phyloP scores from a whole-genome alignment of 2,797 vertebrate genomes.

The Xenops minutus region DNA sequence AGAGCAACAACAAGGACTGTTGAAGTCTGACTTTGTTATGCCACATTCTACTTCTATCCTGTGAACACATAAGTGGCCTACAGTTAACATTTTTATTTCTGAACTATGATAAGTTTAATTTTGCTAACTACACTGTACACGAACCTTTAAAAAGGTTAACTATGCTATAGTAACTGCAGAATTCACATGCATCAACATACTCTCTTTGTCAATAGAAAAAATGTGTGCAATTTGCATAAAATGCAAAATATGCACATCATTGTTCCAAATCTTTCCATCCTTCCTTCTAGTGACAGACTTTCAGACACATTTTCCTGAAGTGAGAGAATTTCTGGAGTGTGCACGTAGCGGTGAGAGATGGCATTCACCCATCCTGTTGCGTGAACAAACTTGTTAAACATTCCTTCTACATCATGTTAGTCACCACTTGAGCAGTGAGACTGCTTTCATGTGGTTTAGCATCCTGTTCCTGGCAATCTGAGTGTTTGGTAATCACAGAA shows the following conservation, averaged over 20 bases:
- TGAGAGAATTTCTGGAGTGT: conserved; percentile 5
- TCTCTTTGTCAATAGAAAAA: background rate
- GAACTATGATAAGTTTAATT: background rate
- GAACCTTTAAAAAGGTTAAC: background rate
- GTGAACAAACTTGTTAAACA: conserved; percentile 8
- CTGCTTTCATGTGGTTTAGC: conserved; percentile 40
- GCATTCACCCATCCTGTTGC: conserved; percentile 28
- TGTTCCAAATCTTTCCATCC: background rate
- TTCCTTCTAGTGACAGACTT: conserved; percentile 12
- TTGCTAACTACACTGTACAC: background rate
- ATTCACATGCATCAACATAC: background rate
- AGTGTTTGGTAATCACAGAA: background rate
- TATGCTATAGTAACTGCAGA: background rate
- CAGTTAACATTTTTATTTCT: background rate
- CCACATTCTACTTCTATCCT: background rate
- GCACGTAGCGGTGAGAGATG: background rate
- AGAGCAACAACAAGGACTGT: background rate
- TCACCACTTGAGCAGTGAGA: background rate
- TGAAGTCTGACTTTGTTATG: background rate
- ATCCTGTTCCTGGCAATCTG: conserved; percentile 43
- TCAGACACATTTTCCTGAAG: conserved; percentile 2
- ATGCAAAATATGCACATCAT: background rate
- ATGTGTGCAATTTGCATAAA: background rate
- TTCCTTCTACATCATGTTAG: conserved; percentile 31
- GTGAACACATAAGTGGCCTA: background rate